Conservation (phyloP, 2,888 invertebrate species). For the Dilophus febrilis region DNA sequence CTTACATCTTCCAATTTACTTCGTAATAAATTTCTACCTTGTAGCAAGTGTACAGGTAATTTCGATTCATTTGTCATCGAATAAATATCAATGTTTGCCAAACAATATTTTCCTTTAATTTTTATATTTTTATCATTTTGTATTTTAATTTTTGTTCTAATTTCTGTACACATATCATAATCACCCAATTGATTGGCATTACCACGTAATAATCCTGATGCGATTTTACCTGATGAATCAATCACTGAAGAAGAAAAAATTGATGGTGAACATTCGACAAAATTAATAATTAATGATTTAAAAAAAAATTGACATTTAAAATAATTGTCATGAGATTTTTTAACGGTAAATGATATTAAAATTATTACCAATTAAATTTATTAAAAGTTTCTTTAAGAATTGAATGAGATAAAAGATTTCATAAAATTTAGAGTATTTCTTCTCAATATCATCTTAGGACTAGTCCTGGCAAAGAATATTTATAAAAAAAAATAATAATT, state of each 20-base stretch:
- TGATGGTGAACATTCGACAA: no score
- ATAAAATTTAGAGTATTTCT: no score
- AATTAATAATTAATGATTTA: not conserved
- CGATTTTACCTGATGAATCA: conserved; percentile 46
- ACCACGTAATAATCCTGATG: conserved; percentile 45
- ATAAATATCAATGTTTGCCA: conserved; percentile 45
- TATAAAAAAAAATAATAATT: conserved; percentile 17
- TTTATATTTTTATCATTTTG: conserved; percentile 17
- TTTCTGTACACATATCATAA: conserved; percentile 28
- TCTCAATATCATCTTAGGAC: no score
- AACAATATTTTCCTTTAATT: conserved; percentile 43
- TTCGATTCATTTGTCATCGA: conserved; percentile 39
- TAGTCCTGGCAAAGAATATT: no score
- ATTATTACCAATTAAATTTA: not conserved
- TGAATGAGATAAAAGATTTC: no score
- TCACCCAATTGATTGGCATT: conserved; percentile 49
- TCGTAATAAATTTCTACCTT: conserved; percentile 41
- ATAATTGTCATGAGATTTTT: not conserved
- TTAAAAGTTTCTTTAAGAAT: no score
- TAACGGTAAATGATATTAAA: conserved; percentile 1
- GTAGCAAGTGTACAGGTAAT: conserved; percentile 44
- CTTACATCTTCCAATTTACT: conserved; percentile 2
- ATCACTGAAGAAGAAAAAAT: conserved; percentile 37
- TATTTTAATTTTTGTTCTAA: conserved; percentile 39
- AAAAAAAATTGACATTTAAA: not conserved